Evolutionary conservation across 1,140 invertebrate genomes (phyloP).

Genomic region (Oedothorax gibbosus): DNA sequence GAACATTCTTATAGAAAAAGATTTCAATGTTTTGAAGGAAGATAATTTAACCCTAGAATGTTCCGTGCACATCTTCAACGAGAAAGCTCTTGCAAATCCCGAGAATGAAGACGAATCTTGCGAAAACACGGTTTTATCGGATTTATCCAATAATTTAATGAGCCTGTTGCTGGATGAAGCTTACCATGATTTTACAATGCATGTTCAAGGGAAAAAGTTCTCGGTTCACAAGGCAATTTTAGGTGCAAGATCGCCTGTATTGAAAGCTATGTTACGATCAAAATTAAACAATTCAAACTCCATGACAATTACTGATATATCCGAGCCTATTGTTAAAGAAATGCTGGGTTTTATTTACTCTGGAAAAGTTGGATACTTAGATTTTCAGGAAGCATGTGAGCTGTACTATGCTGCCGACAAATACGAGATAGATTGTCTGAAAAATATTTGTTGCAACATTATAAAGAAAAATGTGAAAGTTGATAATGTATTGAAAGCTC

Average conservation of each 20-base stretch:
- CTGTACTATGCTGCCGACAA: slow-evolving; percentile 18
- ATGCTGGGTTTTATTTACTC: slow-evolving; percentile 5
- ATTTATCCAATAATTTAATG: not conserved
- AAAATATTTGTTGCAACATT: not conserved
- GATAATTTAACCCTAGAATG: slow-evolving; percentile 7
- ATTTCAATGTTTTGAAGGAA: not conserved
- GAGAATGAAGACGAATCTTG: not conserved
- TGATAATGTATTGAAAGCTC: not conserved
- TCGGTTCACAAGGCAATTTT: slow-evolving; percentile 4
- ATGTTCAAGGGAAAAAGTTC: not conserved
- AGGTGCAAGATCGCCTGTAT: slow-evolving; percentile 14
- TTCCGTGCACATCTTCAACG: not conserved
- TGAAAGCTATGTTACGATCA: not conserved
- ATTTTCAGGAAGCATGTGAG: not conserved
- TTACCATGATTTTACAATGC: slow-evolving; percentile 5
- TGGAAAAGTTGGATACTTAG: not conserved
- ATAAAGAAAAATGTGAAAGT: not conserved
- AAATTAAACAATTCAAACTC: not conserved
- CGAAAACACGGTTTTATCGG: not conserved
- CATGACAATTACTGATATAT: not conserved
- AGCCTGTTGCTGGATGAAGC: not conserved
- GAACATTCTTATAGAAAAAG: not conserved
- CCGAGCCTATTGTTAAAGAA: not conserved
- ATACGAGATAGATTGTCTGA: not conserved
- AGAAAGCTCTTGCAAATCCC: not conserved